These are phyloP conservation scores for Alca torda DNA, from an alignment of 2,797 vertebrate genomes.

Conservation along the genomic window DNA sequence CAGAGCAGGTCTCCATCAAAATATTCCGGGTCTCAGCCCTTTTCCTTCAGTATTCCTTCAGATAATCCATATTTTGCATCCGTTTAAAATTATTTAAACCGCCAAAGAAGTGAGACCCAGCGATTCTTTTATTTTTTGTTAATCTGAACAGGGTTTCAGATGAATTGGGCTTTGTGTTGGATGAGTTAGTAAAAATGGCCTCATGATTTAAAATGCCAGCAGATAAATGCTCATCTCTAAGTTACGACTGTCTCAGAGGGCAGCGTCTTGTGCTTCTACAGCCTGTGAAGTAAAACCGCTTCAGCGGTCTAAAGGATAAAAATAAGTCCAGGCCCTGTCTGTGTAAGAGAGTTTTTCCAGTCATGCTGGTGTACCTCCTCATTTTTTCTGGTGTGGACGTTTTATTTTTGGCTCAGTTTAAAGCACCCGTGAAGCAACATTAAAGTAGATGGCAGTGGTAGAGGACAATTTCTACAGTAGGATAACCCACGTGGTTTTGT, in stretches of 20 bases:
- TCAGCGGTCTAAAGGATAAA: background rate
- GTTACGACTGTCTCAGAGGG: background rate
- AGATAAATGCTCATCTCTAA: background rate
- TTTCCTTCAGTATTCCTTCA: background rate
- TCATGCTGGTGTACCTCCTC: background rate
- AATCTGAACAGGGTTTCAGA: background rate
- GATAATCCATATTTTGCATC: background rate
- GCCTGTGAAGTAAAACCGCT: background rate
- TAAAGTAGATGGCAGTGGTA: rapidly evolving
- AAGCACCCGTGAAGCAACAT: background rate
- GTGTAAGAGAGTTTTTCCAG: background rate
- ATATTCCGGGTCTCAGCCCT: background rate
- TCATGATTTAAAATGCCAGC: background rate
- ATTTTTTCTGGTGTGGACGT: background rate
- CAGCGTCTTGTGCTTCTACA: background rate
- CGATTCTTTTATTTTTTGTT: background rate
- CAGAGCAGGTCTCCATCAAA: background rate
- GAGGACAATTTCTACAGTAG: background rate
- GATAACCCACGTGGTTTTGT: background rate
- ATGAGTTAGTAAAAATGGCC: background rate
- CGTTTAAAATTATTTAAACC: background rate
- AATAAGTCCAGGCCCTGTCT: background rate
- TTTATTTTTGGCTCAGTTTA: background rate
- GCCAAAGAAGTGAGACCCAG: background rate
- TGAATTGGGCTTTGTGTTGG: background rate